Evolutionary conservation across 2,888 invertebrate species (phyloP).

Genomic region (Acleris cristana): DNA sequence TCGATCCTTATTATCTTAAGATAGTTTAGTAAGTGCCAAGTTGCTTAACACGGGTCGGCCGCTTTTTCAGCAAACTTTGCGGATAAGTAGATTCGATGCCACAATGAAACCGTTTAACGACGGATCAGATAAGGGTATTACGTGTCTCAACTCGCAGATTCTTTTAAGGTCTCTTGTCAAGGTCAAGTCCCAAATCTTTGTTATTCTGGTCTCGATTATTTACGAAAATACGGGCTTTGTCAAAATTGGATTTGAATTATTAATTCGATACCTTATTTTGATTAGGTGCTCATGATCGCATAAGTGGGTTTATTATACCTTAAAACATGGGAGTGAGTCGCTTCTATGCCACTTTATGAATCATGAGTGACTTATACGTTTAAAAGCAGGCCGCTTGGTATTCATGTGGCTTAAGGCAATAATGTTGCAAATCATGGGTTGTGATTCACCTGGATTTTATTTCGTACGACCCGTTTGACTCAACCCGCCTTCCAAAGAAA

Average conservation of each 20-base stretch:
- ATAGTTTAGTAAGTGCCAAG: conserved; percentile 72
- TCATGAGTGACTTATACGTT: conserved; percentile 29
- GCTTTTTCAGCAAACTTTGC: conserved; percentile 54
- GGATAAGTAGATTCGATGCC: conserved; percentile 40
- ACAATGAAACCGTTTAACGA: conserved; percentile 44
- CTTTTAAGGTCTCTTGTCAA: conserved; percentile 20
- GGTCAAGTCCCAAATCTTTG: conserved; percentile 8
- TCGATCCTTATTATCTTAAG: conserved; percentile 74
- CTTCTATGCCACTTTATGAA: conserved; percentile 23
- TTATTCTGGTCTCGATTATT: not conserved
- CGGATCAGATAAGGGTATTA: conserved; percentile 42
- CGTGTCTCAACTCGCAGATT: conserved; percentile 38
- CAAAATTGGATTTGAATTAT: too few species aligned
- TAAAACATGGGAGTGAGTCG: conserved; percentile 22
- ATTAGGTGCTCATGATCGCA: not conserved
- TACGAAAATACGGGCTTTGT: too few species aligned
- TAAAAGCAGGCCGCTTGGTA: conserved; percentile 60
- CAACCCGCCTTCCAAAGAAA: conserved; percentile 58
- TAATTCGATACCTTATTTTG: not conserved
- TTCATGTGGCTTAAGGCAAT: conserved; percentile 64
- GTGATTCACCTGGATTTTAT: conserved; percentile 66
- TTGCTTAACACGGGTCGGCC: conserved; percentile 60
- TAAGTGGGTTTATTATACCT: conserved; percentile 23
- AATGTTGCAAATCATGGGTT: conserved; percentile 72
- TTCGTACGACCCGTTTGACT: conserved; percentile 53